Evolutionary conservation across 2,888 invertebrate genomes (phyloP).

Genomic region (Phengaris arion): DNA sequence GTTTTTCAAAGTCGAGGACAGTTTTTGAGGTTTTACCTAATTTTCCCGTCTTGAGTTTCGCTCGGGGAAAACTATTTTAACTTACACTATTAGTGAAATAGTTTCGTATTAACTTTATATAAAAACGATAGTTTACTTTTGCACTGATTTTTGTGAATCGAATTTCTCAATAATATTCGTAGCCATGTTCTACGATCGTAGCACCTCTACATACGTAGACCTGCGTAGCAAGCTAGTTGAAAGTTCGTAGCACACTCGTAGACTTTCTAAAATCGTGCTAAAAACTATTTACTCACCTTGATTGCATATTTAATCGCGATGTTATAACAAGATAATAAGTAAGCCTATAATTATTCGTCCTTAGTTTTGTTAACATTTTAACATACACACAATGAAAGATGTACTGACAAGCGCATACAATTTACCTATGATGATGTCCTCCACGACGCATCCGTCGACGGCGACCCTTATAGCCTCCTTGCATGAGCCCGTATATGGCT

Average conservation of each 20-base stretch:
- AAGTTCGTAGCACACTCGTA: not conserved
- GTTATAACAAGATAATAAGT: too few species aligned
- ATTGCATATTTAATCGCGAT: too few species aligned
- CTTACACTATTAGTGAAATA: conserved; percentile 11
- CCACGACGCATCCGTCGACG: too few species aligned
- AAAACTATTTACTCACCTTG: not conserved
- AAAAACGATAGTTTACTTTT: conserved; percentile 25
- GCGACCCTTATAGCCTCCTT: too few species aligned
- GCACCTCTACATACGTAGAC: not conserved
- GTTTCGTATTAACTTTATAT: conserved; percentile 19
- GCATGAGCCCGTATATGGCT: too few species aligned
- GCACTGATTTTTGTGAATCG: not conserved
- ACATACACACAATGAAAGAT: too few species aligned
- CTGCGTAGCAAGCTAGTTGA: not conserved
- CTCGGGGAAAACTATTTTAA: conserved; percentile 13
- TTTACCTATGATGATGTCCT: too few species aligned
- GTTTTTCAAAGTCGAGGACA: conserved; percentile 46
- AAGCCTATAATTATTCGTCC: too few species aligned
- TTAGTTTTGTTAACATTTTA: too few species aligned
- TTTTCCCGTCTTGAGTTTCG: conserved; percentile 24
- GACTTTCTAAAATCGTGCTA: not conserved
- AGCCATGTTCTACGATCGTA: not conserved
- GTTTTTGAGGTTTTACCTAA: conserved; percentile 27
- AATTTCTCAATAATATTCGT: not conserved
- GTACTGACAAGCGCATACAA: too few species aligned